A percentile compares a stretch with the other conserved stretches of the same genome.
phyloP scores from a whole-genome alignment of 2,797 vertebrate genomes.

The Anguilla anguilla region DNA sequence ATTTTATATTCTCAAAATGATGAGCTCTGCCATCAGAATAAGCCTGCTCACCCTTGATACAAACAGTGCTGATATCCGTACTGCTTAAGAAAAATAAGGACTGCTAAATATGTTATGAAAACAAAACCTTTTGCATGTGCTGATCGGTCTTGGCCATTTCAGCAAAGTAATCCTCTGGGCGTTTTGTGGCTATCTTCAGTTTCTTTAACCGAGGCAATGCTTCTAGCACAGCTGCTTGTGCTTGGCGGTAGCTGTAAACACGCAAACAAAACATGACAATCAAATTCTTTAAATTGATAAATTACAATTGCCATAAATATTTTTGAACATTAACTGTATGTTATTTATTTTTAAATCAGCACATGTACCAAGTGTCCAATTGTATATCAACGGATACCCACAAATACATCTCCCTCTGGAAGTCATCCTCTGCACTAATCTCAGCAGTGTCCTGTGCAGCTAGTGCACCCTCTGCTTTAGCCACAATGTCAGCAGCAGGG shows the following conservation, averaged over 20 bases:
- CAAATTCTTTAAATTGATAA: not conserved
- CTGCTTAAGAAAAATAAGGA: not conserved
- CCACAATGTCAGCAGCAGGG: slow-evolving; percentile 61
- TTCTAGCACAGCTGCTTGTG: slow-evolving; percentile 85
- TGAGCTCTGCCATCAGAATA: no score
- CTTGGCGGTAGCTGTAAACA: slow-evolving; percentile 85
- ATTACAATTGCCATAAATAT: not conserved
- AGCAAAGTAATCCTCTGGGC: slow-evolving; percentile 95
- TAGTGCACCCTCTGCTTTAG: slow-evolving; percentile 54
- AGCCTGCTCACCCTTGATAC: no score
- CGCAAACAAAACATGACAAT: not conserved
- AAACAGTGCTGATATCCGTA: no score
- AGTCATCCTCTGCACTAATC: slow-evolving; percentile 85
- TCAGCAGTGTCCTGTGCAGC: slow-evolving; percentile 49
- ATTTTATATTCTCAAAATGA: no score
- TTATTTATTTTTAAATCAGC: not conserved
- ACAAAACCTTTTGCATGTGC: slow-evolving; percentile 96
- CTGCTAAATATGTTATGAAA: not conserved
- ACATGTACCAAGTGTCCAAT: no score
- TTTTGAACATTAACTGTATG: no score
- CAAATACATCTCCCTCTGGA: slow-evolving; percentile 96
- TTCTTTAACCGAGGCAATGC: slow-evolving; percentile 81
- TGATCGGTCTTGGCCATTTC: slow-evolving; percentile 98
- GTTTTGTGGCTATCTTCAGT: slow-evolving; percentile 81
- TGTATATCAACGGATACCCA: slow-evolving; percentile 64